phyloP scores from a whole-genome alignment of 2,888 invertebrate genomes.

The Parthenolecanium corni region DNA sequence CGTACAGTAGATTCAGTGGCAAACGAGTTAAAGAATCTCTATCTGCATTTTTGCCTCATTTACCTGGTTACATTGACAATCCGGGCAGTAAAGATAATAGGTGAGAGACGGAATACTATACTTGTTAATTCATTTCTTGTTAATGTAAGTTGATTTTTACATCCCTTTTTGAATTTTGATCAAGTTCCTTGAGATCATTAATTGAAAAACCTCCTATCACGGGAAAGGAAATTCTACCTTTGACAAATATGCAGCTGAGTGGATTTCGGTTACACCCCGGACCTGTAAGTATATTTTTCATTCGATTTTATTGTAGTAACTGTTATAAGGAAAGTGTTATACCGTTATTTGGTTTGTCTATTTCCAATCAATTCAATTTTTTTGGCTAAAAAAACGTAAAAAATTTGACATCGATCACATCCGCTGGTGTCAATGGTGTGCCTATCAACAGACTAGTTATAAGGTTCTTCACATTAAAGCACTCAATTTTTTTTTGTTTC shows the following conservation, averaged over 20 bases:
- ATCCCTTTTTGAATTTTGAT: conserved; percentile 28
- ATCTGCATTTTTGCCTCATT: conserved; percentile 85
- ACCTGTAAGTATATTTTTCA: conserved; percentile 48
- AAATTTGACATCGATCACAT: too few relatives aligned
- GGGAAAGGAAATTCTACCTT: conserved; percentile 75
- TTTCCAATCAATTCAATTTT: neutral
- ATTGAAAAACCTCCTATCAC: conserved; percentile 92
- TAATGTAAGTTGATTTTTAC: too few relatives aligned
- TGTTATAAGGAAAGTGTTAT: neutral
- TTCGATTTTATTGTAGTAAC: too few relatives aligned
- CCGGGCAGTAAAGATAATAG: conserved; percentile 64
- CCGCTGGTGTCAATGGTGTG: too few relatives aligned
- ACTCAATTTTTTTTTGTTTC: too few relatives aligned
- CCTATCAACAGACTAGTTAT: too few relatives aligned
- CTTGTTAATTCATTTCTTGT: too few relatives aligned
- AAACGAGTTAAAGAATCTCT: conserved; percentile 90
- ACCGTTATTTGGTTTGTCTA: neutral
- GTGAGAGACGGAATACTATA: too few relatives aligned
- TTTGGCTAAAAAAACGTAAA: neutral
- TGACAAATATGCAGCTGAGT: conserved; percentile 76
- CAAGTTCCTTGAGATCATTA: conserved; percentile 79
- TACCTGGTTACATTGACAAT: conserved; percentile 90
- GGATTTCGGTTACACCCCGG: conserved; percentile 93
- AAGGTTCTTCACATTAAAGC: too few relatives aligned
- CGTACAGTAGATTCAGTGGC: conserved; percentile 94